These are phyloP conservation scores for Mechanitis mazaeus DNA, from an alignment of 2,888 invertebrate genomes.

Conservation along the genomic window DNA sequence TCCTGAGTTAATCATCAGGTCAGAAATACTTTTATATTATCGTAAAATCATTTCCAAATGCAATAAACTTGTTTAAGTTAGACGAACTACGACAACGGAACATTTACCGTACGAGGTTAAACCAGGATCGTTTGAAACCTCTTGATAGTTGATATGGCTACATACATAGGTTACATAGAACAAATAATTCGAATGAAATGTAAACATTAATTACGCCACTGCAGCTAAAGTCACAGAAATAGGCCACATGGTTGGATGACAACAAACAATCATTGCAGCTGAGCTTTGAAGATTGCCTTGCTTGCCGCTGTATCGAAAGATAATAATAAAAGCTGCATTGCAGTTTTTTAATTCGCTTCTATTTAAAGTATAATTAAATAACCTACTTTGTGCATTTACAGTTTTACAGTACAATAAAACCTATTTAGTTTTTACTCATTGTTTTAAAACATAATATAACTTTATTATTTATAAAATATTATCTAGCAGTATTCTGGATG, in stretches of 20 bases:
- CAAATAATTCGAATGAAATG: conserved; percentile 7
- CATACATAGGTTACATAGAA: background rate
- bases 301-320: background rate
- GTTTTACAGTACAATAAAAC: too few species aligned
- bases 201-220: conserved; percentile 6
- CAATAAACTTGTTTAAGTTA: background rate
- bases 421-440: too few species aligned
- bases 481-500: too few species aligned
- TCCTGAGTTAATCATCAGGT: too few species aligned
- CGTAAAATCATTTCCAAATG: too few species aligned
- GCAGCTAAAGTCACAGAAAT: conserved; percentile 2
- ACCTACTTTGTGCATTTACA: background rate
- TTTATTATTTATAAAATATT: too few species aligned
- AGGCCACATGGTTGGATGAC: conserved; percentile 5
- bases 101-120: background rate
- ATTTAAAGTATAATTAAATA: background rate
- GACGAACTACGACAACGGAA: background rate
- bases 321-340: background rate
- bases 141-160: conserved; percentile 1
- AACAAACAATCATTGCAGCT: conserved; percentile 2
- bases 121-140: background rate
- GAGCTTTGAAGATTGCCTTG: background rate
- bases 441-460: too few species aligned
- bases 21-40: too few species aligned
- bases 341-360: background rate